Base-by-base conservation (phyloP, 2,113 vertebrate species). In the Rhabdornis inornatus region DNA sequence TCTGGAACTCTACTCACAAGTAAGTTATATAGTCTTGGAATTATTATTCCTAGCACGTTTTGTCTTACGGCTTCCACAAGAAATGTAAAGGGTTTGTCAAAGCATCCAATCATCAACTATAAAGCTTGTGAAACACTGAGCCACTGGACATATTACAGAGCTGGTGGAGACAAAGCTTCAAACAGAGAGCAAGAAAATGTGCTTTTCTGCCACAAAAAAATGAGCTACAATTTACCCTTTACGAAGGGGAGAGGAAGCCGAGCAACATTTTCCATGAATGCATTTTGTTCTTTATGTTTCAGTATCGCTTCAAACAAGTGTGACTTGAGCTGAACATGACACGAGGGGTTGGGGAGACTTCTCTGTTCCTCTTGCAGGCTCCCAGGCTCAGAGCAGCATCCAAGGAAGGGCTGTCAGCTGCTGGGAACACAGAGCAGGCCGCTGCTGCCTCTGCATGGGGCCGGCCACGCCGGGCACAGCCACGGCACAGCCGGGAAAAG, bases 361-460 rank as follows among this genome's bases (percentile, higher is more conserved):
- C 28, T 35, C 4, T 8, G 69, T 64, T 75, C n/a, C 65, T 68
- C 64, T 45, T 3, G 45, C 79, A 70, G 76, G 60, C 83, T 91
- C 37, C 59, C 83, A 44, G 18, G 55, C 86, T 33, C 17, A 5
- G 15, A 80, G 89, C 44, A 83, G 92, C 82, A 68, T 60, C 66
- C 90, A 42, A 93, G 63, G 37, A 22, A 47, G 63, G 82, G 9
- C 57, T 92, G 95, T 45, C 92, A 95, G 6, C 80, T 35, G 66
- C 90, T 31, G 17, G 17, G 85, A 69, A 91, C 83, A 78, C 64
- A 82, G 95, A 95, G 89, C 94, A 94, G 95, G 78, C 92, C 33
- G 6, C 4, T 2, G 8, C 53, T 49, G 60, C 44, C 94, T 81
- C 91, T 0, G 72, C 47, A 8, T 65, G 92, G 83, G 89, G 39